Evolutionary conservation across 2,797 vertebrate genomes (phyloP).

Genomic region (Balearica regulorum): DNA sequence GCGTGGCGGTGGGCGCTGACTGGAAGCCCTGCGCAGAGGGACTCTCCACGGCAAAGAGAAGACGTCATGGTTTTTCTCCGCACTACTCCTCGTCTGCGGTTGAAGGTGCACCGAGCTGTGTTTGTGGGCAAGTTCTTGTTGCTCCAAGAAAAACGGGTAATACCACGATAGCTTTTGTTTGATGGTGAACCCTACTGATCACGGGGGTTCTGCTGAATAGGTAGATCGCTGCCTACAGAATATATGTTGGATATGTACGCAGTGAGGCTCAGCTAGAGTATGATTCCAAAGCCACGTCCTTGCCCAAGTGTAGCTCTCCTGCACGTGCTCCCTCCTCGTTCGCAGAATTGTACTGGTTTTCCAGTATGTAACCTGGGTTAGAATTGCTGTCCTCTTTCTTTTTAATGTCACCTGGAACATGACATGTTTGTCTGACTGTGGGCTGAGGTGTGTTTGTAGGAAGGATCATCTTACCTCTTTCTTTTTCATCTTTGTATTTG

Average conservation of each 20-base stretch:
- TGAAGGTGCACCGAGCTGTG: not conserved
- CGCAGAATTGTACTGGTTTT: not conserved
- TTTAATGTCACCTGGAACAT: too few relatives aligned
- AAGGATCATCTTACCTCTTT: not conserved
- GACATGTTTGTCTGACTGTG: not conserved
- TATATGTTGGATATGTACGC: too few relatives aligned
- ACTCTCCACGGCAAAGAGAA: not conserved
- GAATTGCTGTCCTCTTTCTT: not conserved
- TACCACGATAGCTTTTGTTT: not conserved
- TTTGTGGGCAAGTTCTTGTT: not conserved
- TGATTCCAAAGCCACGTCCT: not conserved
- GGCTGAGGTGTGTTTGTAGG: not conserved
- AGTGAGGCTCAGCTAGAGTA: not conserved
- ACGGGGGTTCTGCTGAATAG: accelerated
- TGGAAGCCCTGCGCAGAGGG: not conserved
- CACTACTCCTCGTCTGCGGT: accelerated
- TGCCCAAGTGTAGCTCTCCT: accelerated
- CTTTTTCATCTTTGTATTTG: not conserved
- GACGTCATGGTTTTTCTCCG: not conserved
- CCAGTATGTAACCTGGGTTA: not conserved
- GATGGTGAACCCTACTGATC: not conserved
- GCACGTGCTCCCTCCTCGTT: accelerated
- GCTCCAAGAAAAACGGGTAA: not conserved
- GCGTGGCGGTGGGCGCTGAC: not conserved
- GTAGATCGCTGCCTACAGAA: accelerated